phyloP scores from a whole-genome alignment of 2,797 vertebrate species.

The Apodemus agrarius region DNA sequence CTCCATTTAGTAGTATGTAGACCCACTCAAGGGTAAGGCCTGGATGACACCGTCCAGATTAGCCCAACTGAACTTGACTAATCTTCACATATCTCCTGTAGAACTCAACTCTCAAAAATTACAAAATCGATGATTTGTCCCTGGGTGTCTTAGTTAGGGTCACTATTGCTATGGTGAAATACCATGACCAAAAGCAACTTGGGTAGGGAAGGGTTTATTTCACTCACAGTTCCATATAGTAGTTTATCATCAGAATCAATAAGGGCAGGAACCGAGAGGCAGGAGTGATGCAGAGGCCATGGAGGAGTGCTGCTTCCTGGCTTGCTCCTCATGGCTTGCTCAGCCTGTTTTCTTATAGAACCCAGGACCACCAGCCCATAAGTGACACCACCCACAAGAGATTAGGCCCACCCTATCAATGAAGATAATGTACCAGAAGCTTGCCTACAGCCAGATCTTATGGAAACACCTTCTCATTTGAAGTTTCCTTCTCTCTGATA shows the following conservation, averaged over 20 bases:
- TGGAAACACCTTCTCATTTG: neutral
- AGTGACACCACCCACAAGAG: neutral
- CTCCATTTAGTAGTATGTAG: neutral
- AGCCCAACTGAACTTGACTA: neutral
- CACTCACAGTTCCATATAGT: neutral
- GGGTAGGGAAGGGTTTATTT: no score
- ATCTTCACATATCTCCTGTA: neutral
- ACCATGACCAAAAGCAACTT: neutral
- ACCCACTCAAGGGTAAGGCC: neutral
- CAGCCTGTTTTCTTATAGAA: neutral
- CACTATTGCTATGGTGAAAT: slow-evolving; percentile 79
- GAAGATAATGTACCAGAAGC: neutral
- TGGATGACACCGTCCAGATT: neutral
- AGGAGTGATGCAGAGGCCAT: neutral
- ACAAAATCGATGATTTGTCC: slow-evolving; percentile 60
- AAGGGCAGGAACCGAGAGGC: neutral
- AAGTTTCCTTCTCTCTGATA: neutral
- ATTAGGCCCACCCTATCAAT: neutral
- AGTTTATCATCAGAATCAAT: neutral
- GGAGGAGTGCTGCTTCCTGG: neutral
- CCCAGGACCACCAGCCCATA: neutral
- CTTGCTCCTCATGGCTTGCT: neutral
- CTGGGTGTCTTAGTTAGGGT: slow-evolving; percentile 59
- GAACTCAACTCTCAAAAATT: neutral
- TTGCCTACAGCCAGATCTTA: neutral